A percentile compares a stretch with the other conserved stretches of the same genome.
phyloP scores from a whole-genome alignment of 2,113 vertebrate genomes.

The Bolborhynchus lineola region DNA sequence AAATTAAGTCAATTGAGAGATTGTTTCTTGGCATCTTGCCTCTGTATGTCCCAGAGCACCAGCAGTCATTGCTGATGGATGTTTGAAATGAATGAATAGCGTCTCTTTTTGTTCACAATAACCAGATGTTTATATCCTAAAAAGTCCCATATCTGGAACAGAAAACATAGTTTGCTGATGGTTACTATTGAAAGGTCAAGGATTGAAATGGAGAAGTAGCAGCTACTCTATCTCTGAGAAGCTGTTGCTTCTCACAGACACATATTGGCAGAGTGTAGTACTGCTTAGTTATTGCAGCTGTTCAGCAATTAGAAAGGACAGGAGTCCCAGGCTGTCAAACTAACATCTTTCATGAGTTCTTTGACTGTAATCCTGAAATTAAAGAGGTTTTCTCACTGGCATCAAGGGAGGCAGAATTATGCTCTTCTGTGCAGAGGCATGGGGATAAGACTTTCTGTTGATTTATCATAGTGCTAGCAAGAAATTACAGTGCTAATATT shows the following conservation, averaged over 20 bases:
- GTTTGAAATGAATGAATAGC: constrained; percentile 1
- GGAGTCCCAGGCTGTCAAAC: background rate
- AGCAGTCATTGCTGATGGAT: constrained; percentile 16
- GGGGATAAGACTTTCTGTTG: background rate
- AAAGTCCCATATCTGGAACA: background rate
- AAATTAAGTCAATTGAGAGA: background rate
- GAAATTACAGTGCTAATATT: constrained; percentile 49
- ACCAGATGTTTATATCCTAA: constrained; percentile 8
- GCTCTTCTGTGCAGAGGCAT: background rate
- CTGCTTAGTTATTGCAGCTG: background rate
- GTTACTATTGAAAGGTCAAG: constrained; percentile 2
- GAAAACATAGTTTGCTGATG: background rate
- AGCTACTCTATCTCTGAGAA: background rate
- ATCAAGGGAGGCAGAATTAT: background rate
- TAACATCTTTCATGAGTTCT: background rate
- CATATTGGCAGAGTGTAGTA: background rate
- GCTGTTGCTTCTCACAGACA: background rate
- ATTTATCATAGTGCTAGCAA: constrained; percentile 2
- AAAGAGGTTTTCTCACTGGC: background rate
- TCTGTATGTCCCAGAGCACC: background rate
- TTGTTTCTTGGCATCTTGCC: background rate
- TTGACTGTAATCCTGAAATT: background rate
- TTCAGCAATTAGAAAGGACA: background rate
- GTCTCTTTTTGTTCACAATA: background rate
- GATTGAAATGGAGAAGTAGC: background rate